Evolutionary conservation across 1,140 invertebrate species (phyloP), one percentile per base, ranked within the genome.

Genomic region (Vanessa tameamea): DNA sequence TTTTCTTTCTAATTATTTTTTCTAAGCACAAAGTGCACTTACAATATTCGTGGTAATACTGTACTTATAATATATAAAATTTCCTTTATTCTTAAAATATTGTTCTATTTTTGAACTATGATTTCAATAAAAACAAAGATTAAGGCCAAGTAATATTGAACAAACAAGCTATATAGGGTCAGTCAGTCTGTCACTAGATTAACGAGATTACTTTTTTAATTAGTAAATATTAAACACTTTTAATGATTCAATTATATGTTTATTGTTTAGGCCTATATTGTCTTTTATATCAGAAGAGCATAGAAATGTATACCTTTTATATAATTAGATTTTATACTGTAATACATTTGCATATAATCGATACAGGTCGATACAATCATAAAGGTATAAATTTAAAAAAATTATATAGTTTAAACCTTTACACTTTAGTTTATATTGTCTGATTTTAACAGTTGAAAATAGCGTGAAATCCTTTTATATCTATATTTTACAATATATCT

Each of bases 21-120:
- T 65, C 64, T 75, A 75, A 75, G 74, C 64, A 68, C 68, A 78
- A 81, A 71, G 83, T 84, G 81, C 81, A 83, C 74, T 80, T 81
- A 78, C 69, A 76, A 80, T 72, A 79, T 82, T 79, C 79, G 82
- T 85, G 83, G 82, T 83, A 85, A 85, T 83, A 85, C 82, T 85
- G 80, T 69, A 73, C 72, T 63, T 70, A 74, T 78, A 66, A 50
- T 69, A 64, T 47, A 72, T 63, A 73, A n/a, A 47, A 70, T 66
- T 72, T 77, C 67, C 70, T 72, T 72, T 76, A 75, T 68, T 57
- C 57, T 63, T 78, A 57, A 77, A 69, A 82, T 82, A 82, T 81
- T 80, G 79, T 82, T 82, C 76, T 80, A 81, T 73, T 66, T 84
- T 84, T 84, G 79, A 81, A 84, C 79, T 82, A 77, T 82, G 64